phyloP scores from a whole-genome alignment of 2,888 invertebrate species.

The Morinoia aosen region DNA sequence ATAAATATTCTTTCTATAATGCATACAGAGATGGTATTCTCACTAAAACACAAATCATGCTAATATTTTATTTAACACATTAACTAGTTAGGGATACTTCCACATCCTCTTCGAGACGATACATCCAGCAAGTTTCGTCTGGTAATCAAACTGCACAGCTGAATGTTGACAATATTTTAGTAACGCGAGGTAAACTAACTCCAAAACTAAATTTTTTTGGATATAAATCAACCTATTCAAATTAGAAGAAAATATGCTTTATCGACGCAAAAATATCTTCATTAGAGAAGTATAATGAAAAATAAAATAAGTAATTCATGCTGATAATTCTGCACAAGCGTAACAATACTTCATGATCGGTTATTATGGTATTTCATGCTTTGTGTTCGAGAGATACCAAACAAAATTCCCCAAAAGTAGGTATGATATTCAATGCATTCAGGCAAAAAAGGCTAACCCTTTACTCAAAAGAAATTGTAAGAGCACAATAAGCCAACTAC shows the following conservation, averaged over 20 bases:
- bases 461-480: not conserved
- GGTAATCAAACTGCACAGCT: slow-evolving; percentile 2
- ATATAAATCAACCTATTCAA: not conserved
- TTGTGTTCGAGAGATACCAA: not conserved
- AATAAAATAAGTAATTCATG: not conserved
- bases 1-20: not conserved
- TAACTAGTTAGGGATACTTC: not conserved
- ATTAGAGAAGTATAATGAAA: not conserved
- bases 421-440: not conserved
- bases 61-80: not conserved
- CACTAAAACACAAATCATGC: not conserved
- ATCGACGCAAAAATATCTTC: not conserved
- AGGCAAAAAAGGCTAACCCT: not conserved
- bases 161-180: slow-evolving; percentile 18
- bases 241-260: not conserved
- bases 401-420: not conserved
- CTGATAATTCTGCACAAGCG: not conserved
- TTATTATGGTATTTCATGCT: not conserved
- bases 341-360: not conserved
- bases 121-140: not conserved
- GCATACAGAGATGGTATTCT: not conserved
- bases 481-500: not conserved
- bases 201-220: not conserved
- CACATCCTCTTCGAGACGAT: not conserved
- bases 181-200: slow-evolving; percentile 4